Evolutionary conservation across 2,113 vertebrate genomes (phyloP), one percentile per base, ranked within the genome.

Genomic region (Cebidichthys violaceus): DNA sequence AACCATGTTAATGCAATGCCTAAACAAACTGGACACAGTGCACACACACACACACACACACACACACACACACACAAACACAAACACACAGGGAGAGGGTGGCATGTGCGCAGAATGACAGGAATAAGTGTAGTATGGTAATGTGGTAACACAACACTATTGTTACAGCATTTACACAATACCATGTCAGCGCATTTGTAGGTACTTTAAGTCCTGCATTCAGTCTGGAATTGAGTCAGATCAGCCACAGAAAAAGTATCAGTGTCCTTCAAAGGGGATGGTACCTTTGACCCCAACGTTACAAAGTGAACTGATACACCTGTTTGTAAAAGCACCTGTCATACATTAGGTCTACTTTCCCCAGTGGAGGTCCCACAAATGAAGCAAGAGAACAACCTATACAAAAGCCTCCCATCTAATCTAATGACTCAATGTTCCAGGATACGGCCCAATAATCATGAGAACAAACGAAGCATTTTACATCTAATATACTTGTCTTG

Each of bases 1-100:
- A 89, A 88, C 76, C 88, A 89, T 93, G 94, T 90, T 94, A 94
- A 94, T 94, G 93, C 86, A 92, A 93, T 93, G 84, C 84, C 89
- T 83, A 88, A 84, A 92, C 83, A 86, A 83, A 81, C 79, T 75
- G 77, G 70, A 88, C 83, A 89, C 68, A 83, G 54, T 24, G n/a
- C 13, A 57, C 57, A 67, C 11, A 37, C 57, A 27, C 60, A 60
- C 67, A 43, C 39, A 68, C 79, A 57, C 59, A n/a, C 43, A 66
- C 74, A 52, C 22, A 61, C 67, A 59, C 76, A 77, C 71, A 79
- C 41, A 61, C 52, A 65, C 31, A 79, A 39, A 59, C 68, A 59
- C 33, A 60, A 37, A 61, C 35, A 79, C 71, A 75, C 68, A 61
- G 18, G 70, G 4, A 61, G 50, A 41, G 9, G 33, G 70, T 39